A percentile compares a stretch with the other conserved stretches of the same genome.
phyloP scores from a whole-genome alignment of 2,797 vertebrate species.

The Phrynocephalus forsythii region DNA sequence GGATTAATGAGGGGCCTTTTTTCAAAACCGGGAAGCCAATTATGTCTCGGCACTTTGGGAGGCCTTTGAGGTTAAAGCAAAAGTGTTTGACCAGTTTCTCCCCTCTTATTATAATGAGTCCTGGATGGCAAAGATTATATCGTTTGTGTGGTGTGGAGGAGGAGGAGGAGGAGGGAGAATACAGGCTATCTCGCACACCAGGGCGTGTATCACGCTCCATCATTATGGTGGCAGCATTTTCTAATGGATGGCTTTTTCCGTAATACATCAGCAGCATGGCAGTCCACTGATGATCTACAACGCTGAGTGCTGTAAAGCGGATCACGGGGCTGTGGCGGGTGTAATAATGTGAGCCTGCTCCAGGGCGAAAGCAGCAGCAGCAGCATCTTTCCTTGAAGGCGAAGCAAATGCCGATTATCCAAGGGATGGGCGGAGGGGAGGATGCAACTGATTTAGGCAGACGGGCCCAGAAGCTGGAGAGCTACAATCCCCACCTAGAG shows the following conservation, averaged over 20 bases:
- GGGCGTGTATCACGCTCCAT: constrained; percentile 29
- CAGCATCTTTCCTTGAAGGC: constrained; percentile 60
- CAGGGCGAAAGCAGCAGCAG: constrained; percentile 42
- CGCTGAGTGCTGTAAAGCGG: constrained; percentile 47
- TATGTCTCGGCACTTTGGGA: constrained; percentile 63
- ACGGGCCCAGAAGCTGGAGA: neutral
- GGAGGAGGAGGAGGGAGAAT: neutral
- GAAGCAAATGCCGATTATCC: constrained; percentile 41
- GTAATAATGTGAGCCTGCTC: constrained; percentile 68
- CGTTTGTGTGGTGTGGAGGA: constrained; percentile 26
- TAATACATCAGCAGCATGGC: constrained; percentile 70
- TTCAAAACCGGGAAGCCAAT: constrained; percentile 60
- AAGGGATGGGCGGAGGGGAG: neutral
- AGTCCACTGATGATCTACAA: constrained; percentile 74
- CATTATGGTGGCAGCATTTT: constrained; percentile 51
- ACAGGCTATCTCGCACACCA: neutral
- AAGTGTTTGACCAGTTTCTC: constrained; percentile 42
- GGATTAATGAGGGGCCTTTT: constrained; percentile 51
- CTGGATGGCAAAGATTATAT: constrained; percentile 31
- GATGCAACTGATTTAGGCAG: neutral
- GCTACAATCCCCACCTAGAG: neutral
- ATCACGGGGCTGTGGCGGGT: constrained; percentile 68
- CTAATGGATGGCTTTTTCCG: constrained; percentile 73
- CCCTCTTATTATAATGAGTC: constrained; percentile 30
- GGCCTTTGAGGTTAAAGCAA: constrained; percentile 48